phyloP scores from a whole-genome alignment of 2,888 invertebrate genomes.

The Eledone cirrhosa region DNA sequence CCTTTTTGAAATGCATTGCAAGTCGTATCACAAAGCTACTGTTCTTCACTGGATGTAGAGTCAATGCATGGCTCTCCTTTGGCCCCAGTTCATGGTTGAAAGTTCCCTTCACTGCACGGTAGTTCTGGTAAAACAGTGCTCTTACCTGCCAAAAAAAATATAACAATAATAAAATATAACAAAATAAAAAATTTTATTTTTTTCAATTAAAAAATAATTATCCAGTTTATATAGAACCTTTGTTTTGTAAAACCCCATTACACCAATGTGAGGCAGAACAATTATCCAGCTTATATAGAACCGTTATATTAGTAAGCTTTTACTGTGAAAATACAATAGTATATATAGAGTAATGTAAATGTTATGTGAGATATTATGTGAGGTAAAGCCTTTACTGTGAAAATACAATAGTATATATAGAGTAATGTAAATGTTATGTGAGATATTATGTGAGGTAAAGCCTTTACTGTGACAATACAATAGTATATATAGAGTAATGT shows the following conservation, averaged over 20 bases:
- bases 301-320: background rate
- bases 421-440: no score
- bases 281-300: background rate
- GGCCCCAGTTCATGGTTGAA: constrained; percentile 85
- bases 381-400: no score
- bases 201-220: background rate
- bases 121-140: constrained; percentile 93
- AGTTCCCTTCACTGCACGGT: constrained; percentile 80
- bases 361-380: no score
- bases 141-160: constrained; percentile 82
- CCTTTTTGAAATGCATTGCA: constrained; percentile 85
- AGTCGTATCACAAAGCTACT: constrained; percentile 83
- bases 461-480: no score
- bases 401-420: no score
- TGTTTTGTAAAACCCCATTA: no score
- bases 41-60: constrained; percentile 93
- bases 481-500: no score
- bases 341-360: no score
- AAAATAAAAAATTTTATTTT: background rate
- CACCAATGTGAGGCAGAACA: background rate
- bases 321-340: no score
- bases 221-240: no score
- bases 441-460: no score
- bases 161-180: background rate
- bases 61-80: constrained; percentile 92